A percentile compares a stretch with the other conserved stretches of the same genome.
phyloP scores from a whole-genome alignment of 2,888 invertebrate species.

The Tyria jacobaeae region DNA sequence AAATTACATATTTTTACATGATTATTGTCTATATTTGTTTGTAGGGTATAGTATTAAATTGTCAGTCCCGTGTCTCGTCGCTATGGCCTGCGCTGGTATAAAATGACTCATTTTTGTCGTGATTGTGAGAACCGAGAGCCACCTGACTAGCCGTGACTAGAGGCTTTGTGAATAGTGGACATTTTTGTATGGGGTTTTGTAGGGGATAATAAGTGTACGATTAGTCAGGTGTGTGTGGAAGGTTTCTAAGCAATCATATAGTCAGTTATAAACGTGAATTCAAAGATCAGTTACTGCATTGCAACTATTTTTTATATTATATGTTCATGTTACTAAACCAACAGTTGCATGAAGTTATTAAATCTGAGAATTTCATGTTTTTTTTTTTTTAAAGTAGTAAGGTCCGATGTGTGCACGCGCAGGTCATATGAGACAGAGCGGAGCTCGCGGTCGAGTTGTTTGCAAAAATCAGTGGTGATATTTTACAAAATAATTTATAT shows the following conservation, averaged over 20 bases:
- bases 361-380: conserved; percentile 1
- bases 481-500: conserved; percentile 83
- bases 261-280: conserved; percentile 1
- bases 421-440: conserved; percentile 17
- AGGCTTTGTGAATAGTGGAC: conserved; percentile 41
- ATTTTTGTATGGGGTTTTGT: conserved; percentile 53
- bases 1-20: conserved; percentile 40
- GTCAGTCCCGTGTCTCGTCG: conserved; percentile 24
- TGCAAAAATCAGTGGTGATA: conserved; percentile 77
- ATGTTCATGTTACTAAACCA: not conserved
- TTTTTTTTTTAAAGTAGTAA: not conserved
- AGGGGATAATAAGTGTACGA: conserved; percentile 37
- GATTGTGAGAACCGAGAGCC: no score
- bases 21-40: conserved; percentile 42
- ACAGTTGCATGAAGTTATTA: not conserved
- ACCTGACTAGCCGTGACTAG: conserved; percentile 25
- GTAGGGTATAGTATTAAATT: conserved; percentile 39
- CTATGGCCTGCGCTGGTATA: conserved; percentile 15
- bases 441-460: conserved; percentile 60
- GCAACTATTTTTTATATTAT: conserved; percentile 9
- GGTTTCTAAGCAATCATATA: not conserved
- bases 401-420: conserved; percentile 25
- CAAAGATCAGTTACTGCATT: conserved; percentile 1
- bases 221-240: conserved; percentile 15
- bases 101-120: no score